Evolutionary conservation across 2,113 vertebrate species (phyloP).

Genomic region (Sander lucioperca): DNA sequence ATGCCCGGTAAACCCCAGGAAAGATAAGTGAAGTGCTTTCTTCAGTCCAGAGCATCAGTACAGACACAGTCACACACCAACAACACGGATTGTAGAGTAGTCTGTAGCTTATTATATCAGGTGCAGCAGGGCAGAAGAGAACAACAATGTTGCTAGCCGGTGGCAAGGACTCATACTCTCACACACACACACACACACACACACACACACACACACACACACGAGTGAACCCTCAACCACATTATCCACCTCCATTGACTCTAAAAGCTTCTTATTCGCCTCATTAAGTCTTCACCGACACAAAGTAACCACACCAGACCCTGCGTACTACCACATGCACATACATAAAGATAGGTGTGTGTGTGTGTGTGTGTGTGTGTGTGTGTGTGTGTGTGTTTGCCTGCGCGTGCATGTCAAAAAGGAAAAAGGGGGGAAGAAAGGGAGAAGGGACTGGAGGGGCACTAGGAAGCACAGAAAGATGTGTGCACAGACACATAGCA

Average conservation of each 20-base stretch:
- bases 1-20: conserved; percentile 10
- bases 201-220: conserved; percentile 56
- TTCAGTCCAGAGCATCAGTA: conserved; percentile 26
- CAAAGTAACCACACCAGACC: conserved; percentile 77
- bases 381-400: conserved; percentile 17
- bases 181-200: conserved; percentile 54
- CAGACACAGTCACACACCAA: conserved; percentile 11
- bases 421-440: background rate
- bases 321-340: conserved; percentile 45
- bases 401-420: background rate
- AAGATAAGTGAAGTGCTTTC: background rate
- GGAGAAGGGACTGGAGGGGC: background rate
- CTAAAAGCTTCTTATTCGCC: conserved; percentile 84
- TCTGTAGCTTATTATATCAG: conserved; percentile 59
- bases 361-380: conserved; percentile 34
- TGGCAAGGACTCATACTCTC: conserved; percentile 44
- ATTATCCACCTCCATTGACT: conserved; percentile 85
- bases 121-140: conserved; percentile 63
- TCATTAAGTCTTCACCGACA: conserved; percentile 86
- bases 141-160: conserved; percentile 47
- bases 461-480: conserved; percentile 36
- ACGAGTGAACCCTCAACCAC: conserved; percentile 70
- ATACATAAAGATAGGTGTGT: conserved; percentile 19
- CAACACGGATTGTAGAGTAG: conserved; percentile 18
- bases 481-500: conserved; percentile 47